Conservation (phyloP, 2,888 invertebrate genomes). For the Tinea trinotella region DNA sequence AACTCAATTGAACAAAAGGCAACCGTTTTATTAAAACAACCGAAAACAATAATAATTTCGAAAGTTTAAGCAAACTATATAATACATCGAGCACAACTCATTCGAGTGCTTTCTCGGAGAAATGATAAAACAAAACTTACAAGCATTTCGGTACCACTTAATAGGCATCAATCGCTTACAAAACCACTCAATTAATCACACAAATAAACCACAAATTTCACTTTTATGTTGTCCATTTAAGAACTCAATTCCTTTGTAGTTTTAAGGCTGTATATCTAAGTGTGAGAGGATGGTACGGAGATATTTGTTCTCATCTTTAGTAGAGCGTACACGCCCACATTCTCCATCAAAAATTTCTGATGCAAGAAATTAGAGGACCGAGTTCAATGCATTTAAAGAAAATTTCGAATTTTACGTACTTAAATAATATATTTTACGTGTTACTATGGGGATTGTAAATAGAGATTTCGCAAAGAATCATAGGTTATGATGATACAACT, state of each 20-base stretch:
- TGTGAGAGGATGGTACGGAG: slow-evolving; percentile 25
- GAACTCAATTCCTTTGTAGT: background rate
- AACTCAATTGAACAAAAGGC: background rate
- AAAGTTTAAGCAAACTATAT: slow-evolving; percentile 61
- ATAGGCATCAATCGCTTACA: slow-evolving; percentile 28
- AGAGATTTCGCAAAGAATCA: too few relatives aligned
- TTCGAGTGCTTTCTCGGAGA: slow-evolving; percentile 53
- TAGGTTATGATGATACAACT: too few relatives aligned
- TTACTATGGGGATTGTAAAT: too few relatives aligned
- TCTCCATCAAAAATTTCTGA: background rate
- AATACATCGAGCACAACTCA: background rate
- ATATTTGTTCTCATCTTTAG: slow-evolving; percentile 35
- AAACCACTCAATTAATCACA: background rate
- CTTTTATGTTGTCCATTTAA: background rate
- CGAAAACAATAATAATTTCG: slow-evolving; percentile 40
- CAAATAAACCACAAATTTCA: background rate
- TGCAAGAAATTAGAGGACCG: slow-evolving; percentile 6
- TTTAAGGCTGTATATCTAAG: background rate
- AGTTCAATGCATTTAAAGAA: background rate
- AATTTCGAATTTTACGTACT: too few relatives aligned
- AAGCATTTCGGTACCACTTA: slow-evolving; percentile 19
- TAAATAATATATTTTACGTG: too few relatives aligned
- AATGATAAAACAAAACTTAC: slow-evolving; percentile 35
- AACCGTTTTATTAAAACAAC: background rate
- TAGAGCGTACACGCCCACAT: slow-evolving; percentile 48